These are phyloP conservation scores for Herminia tarsipennalis DNA, from an alignment of 2,888 invertebrate species.

Conservation along the genomic window DNA sequence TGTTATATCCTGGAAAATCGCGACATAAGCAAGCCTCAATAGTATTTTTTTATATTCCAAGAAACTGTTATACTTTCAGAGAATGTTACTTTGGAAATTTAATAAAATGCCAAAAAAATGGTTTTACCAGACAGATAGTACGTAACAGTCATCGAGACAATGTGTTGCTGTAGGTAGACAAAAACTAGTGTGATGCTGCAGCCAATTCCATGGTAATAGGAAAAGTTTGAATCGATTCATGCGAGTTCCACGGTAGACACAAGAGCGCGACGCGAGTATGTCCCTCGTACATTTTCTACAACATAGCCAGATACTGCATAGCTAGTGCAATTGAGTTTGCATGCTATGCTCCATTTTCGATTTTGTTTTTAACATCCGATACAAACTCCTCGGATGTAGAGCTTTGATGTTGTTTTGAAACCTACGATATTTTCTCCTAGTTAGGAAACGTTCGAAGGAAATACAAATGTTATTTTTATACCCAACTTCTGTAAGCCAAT, in stretches of 20 bases:
- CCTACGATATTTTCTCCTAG: too few species aligned
- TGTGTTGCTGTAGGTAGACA: too few species aligned
- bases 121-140: slow-evolving; percentile 8
- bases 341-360: slow-evolving; percentile 23
- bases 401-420: too few species aligned
- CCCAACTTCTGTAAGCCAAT: too few species aligned
- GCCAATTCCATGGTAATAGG: slow-evolving; percentile 64
- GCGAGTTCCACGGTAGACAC: slow-evolving; percentile 39
- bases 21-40: not conserved
- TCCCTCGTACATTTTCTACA: slow-evolving; percentile 39
- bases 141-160: too few species aligned
- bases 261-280: slow-evolving; percentile 22
- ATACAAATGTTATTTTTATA: too few species aligned
- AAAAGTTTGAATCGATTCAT: slow-evolving; percentile 70
- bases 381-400: too few species aligned
- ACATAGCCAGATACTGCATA: slow-evolving; percentile 23
- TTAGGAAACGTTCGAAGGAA: too few species aligned
- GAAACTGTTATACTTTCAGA: not conserved
- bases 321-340: slow-evolving; percentile 28
- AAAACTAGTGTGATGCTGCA: slow-evolving; percentile 56
- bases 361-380: slow-evolving; percentile 21
- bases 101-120: too few species aligned
- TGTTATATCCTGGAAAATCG: not conserved
- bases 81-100: too few species aligned
- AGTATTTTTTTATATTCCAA: not conserved